Evolutionary conservation across 2,888 invertebrate genomes (phyloP), one percentile per base, ranked within the genome.

Genomic region (Zootermopsis nevadensis): DNA sequence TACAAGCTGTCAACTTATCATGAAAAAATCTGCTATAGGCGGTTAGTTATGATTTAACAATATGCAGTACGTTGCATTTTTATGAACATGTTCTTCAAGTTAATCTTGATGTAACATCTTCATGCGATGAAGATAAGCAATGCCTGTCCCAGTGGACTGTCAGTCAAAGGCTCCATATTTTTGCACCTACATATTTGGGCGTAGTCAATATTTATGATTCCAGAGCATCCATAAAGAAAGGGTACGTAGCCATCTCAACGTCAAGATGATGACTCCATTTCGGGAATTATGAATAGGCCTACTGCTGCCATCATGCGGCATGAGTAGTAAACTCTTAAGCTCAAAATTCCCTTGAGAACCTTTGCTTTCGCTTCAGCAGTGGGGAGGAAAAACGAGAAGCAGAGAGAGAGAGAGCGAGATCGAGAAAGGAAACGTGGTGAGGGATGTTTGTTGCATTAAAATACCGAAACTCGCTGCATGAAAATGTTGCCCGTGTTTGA

Each of bases 241-340:
- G n/a, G n/a, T 60, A 74, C 35, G 27, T 15, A 33, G n/a, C 74
- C n/a, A 30, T 69, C 6, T 7, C 42, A 38, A 6, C 38, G 31
- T 74, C 74, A 74, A 38, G 33, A 74, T 8, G 74, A 74, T 33
- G 74, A 38, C 42, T 38, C 38, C 35, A n/a, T 74, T 74, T 42
- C 33, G 35, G 33, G 74, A 74, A 74, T 74, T 74, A 74, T 74
- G 74, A 74, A 74, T 48, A n/a, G n/a, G n/a, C n/a, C n/a, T 69
- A 38, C 38, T 74, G n/a, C 74, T 69, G 74, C 74, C 74, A 38
- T n/a, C 74, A 38, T 35, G 38, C 38, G 22, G 74, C 74, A 38
- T 74, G 35, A 74, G 74, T 74, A 74, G 74, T 74, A 74, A 74
- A 74, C 74, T 38, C n/a, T 74, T 74, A 74, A 74, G 38, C 74